Base-by-base conservation (phyloP, 1,140 invertebrate genomes). In the Hermatobates lingyangjiaoensis region DNA sequence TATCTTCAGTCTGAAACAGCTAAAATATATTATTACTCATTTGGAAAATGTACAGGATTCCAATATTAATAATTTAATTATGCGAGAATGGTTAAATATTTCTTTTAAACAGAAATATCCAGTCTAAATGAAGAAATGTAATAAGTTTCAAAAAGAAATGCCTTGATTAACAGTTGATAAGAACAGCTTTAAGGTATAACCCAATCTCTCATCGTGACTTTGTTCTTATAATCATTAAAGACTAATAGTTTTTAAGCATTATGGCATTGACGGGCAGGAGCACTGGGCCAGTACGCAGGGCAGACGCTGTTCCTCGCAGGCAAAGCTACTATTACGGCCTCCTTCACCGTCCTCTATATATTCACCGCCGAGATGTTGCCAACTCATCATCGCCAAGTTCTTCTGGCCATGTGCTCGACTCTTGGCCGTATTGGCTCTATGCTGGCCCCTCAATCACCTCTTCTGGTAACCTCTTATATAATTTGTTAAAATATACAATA, bases 321-420 rank as follows among this genome's bases (percentile, higher is more conserved):
- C 14, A 87, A 87, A 67, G 75, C 79, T 61, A 73, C 76, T 25
- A 80, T 80, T 48, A 77, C 80, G 14, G 71, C 74, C 57, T 75
- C 79, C 0, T 82, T 82, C 62, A 75, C 76, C 55, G 72, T 77
- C 15, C 64, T 80, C 7, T 83, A 81, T 64, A 71, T 83, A 55
- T 79, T 76, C 57, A 80, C 79, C 2, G 72, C 77, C 20, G 81
- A 84, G 66, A 67, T 83, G 63, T 84, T 80, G 63, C 81, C 81
- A 15, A 84, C 81, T 12, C 68, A 68, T 46, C 61, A 76, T 48
- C 68, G 80, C 48, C 72, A 74, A 55, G 77, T 76, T 14, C 62
- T 80, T 30, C 69, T 84, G 28, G 79, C 75, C 0, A 60, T 73
- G 44, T 79, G 78, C 58, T 82, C 81, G 28, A 80, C 83, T 65